Evolutionary conservation across 2,888 invertebrate genomes (phyloP).

Genomic region (Caenorhabditis sp.): DNA sequence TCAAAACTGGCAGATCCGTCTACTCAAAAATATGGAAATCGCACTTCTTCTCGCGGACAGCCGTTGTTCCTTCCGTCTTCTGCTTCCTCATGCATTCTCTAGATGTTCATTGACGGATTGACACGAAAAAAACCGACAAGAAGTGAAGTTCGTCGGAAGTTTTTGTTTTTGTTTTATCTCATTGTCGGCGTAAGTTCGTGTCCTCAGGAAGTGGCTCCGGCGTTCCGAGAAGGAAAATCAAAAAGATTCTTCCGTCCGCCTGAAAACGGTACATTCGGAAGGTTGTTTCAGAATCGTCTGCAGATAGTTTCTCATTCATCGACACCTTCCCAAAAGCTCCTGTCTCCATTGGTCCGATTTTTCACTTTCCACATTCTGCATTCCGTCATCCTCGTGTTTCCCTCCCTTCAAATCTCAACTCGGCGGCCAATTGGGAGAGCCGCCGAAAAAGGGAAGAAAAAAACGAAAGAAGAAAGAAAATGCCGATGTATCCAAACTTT

Average conservation of each 20-base stretch:
- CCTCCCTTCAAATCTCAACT: neutral
- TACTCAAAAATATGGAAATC: constrained; percentile 42
- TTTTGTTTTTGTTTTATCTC: constrained; percentile 27
- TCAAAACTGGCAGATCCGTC: neutral
- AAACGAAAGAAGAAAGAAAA: constrained; percentile 30
- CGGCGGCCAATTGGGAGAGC: constrained; percentile 38
- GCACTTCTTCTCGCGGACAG: neutral
- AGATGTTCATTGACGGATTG: constrained; percentile 59
- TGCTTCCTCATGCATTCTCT: constrained; percentile 49
- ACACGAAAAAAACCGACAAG: constrained; percentile 14
- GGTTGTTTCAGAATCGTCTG: too few species aligned
- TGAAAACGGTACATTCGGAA: too few species aligned
- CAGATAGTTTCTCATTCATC: too few species aligned
- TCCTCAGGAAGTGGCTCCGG: too few species aligned
- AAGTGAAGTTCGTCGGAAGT: neutral
- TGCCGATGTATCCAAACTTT: constrained; percentile 40
- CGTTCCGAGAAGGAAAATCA: too few species aligned
- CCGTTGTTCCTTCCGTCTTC: constrained; percentile 24
- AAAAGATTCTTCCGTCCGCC: too few species aligned
- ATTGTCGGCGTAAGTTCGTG: too few species aligned
- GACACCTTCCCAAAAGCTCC: neutral
- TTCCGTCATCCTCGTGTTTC: neutral
- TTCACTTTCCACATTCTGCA: constrained; percentile 8
- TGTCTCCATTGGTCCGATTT: neutral
- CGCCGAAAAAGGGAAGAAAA: constrained; percentile 11